Percentiles rank a stretch among this genome's conserved stretches.
Evolutionary conservation across 2,888 invertebrate species (phyloP).

Genomic region (Melipona bicolor): DNA sequence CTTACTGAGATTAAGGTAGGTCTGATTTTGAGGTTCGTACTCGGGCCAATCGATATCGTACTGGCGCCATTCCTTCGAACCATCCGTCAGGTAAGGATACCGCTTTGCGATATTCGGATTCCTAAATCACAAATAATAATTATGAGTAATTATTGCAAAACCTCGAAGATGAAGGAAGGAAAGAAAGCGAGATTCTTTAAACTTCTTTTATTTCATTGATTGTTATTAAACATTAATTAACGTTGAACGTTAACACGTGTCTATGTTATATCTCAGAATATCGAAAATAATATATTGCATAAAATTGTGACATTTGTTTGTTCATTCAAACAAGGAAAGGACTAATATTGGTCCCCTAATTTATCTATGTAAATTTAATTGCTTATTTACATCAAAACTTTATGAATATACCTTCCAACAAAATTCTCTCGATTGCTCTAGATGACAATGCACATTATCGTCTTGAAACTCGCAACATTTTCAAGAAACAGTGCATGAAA

Average conservation of each 20-base stretch:
- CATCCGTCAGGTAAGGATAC: slow-evolving; percentile 87
- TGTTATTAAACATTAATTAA: no score
- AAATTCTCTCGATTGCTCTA: neutral
- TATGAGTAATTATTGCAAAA: neutral
- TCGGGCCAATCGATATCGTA: slow-evolving; percentile 94
- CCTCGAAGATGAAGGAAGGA: neutral
- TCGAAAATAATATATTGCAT: no score
- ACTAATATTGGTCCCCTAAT: no score
- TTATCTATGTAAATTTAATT: neutral
- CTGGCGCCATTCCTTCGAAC: slow-evolving; percentile 88
- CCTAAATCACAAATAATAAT: slow-evolving; percentile 82
- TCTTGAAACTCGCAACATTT: neutral
- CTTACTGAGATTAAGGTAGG: slow-evolving; percentile 92
- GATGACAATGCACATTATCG: no score
- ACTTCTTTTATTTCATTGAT: no score
- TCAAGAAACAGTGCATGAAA: neutral
- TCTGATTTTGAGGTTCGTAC: slow-evolving; percentile 90
- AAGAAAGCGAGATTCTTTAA: neutral
- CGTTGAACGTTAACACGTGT: no score
- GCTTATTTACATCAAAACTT: neutral
- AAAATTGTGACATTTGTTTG: no score
- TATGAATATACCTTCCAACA: neutral
- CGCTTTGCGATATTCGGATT: slow-evolving; percentile 91
- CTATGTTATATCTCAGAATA: no score
- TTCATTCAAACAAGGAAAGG: no score